phyloP scores from a whole-genome alignment of 2,888 invertebrate species.

The Peribatodes rhomboidaria region DNA sequence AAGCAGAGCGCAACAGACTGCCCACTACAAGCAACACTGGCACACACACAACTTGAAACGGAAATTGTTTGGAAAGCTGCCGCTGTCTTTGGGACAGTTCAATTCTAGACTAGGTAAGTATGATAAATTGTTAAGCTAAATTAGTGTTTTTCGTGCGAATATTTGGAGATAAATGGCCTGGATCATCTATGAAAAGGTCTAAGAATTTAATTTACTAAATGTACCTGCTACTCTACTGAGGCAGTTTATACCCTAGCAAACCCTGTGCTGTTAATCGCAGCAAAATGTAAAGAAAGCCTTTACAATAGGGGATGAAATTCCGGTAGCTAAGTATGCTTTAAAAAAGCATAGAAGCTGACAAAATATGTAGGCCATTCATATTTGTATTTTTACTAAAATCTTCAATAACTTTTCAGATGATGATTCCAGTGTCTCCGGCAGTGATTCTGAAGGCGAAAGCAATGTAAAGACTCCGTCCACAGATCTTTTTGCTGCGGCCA shows the following conservation, averaged over 20 bases:
- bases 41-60: constrained; percentile 93
- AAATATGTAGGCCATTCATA: too few species aligned
- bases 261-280: too few species aligned
- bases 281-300: too few species aligned
- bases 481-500: constrained; percentile 82
- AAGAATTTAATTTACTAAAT: too few species aligned
- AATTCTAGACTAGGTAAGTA: constrained; percentile 73
- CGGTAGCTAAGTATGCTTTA: too few species aligned
- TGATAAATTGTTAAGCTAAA: neutral
- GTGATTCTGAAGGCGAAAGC: constrained; percentile 77
- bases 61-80: constrained; percentile 86
- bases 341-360: too few species aligned
- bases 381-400: neutral
- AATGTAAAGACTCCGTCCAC: constrained; percentile 65
- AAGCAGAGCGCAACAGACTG: constrained; percentile 87
- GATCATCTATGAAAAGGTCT: too few species aligned
- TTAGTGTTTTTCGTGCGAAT: too few species aligned
- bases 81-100: constrained; percentile 75
- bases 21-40: constrained; percentile 94
- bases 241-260: too few species aligned
- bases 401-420: constrained; percentile 51
- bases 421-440: constrained; percentile 79
- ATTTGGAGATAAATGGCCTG: too few species aligned
- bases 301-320: too few species aligned
- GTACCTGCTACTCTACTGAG: too few species aligned